phyloP scores from a whole-genome alignment of 2,797 vertebrate species.

The Pteropus rufus region DNA sequence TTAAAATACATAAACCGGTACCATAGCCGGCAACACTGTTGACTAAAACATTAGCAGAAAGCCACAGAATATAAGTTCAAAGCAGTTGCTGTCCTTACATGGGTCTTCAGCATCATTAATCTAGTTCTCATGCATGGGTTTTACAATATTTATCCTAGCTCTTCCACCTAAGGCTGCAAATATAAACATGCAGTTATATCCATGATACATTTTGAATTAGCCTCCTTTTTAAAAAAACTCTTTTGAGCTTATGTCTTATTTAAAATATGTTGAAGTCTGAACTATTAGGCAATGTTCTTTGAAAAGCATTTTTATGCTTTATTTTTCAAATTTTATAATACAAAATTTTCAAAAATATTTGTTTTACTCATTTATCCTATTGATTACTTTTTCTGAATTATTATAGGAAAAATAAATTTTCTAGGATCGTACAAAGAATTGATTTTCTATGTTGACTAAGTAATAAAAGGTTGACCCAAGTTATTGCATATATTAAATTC shows the following conservation, averaged over 20 bases:
- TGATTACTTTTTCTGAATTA: slow-evolving; percentile 37
- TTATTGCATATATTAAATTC: not conserved
- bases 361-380: not conserved
- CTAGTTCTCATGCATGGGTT: not conserved
- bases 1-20: slow-evolving; percentile 14
- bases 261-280: not conserved
- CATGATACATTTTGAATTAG: not conserved
- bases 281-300: not conserved
- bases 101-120: not conserved
- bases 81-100: not conserved
- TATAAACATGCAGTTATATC: not conserved
- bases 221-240: not conserved
- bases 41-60: not conserved
- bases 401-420: not conserved
- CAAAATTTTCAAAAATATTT: not conserved
- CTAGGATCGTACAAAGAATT: not conserved
- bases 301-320: not conserved
- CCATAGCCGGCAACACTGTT: not conserved
- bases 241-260: not conserved
- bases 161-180: not conserved
- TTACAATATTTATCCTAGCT: not conserved
- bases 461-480: not conserved
- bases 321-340: slow-evolving; percentile 25
- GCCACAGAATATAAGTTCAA: not conserved
- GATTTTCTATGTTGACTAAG: not conserved